Base-by-base conservation (phyloP, 2,888 invertebrate species). In the Byasa hedistus region DNA sequence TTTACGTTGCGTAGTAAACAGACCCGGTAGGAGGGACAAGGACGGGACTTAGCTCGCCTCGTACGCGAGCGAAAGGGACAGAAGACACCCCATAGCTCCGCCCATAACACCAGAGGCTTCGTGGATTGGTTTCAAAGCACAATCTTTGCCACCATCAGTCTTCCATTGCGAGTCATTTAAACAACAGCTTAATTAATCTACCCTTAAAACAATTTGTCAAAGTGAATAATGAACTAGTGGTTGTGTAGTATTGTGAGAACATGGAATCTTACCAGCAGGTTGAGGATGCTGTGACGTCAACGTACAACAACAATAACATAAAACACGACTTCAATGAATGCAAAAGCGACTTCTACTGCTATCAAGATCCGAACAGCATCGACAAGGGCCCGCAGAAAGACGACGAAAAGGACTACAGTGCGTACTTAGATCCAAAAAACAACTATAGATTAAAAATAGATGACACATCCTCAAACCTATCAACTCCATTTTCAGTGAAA, bases 401-500 rank as follows among this genome's bases (percentile, higher is more conserved):
- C 3, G 69, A 70, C 5, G 78, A 76, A 51, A 79, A 80, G 27
- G 80, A 75, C 17, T 73, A 72, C 61, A 68, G 66, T 51, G 39
- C 24, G 17, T 81, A 77, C 59, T 69, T 72, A 4, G 77, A 84
- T 0, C 79, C 77, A 51, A 81, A 80, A 48, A 56, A 64, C n/a
- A 81, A 76, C 59, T 85, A 79, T 67, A 74, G 85, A 60, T 69
- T 80, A 27, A 88, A 87, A 75, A 59, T 80, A 1, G 88, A 88
- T 44, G 87, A 87, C 1, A 68, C 68, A 17, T 80, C 76, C 23
- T 77, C 80, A 24, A 83, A 73, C 69, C 72, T 83, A 24, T 79
- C 73, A 24, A 91, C 91, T 7, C 90, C 91, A n/a, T 91, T 91
- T 70, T 85, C 80, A 0, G 91, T 91, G 0, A 91, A 89, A 71